phyloP scores from a whole-genome alignment of 1,140 invertebrate genomes.

The Dufourea novaeangliae region DNA sequence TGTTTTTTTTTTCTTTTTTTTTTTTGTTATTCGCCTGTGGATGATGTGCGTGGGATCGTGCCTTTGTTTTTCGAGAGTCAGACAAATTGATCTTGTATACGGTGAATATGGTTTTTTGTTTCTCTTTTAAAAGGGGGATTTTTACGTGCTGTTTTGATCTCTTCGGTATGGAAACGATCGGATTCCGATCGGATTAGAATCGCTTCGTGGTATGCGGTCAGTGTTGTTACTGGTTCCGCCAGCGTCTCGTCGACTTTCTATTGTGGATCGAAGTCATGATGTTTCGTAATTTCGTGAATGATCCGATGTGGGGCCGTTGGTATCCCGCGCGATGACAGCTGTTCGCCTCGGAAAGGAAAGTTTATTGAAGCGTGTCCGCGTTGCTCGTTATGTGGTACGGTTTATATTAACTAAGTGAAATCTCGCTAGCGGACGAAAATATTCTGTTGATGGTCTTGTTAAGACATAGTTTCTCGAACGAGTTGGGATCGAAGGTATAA shows the following conservation, averaged over 20 bases:
- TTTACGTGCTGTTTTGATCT: neutral
- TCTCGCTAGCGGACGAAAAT: too few species aligned
- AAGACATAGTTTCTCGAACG: neutral
- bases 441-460: too few species aligned
- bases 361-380: neutral
- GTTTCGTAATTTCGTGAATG: constrained; percentile 47
- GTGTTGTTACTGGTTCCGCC: constrained; percentile 1
- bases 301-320: constrained; percentile 27
- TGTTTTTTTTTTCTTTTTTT: too few species aligned
- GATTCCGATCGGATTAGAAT: neutral
- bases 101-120: neutral
- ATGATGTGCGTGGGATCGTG: neutral
- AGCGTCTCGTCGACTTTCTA: constrained; percentile 42
- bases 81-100: too few species aligned
- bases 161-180: too few species aligned
- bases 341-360: constrained; percentile 5
- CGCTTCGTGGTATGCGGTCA: neutral
- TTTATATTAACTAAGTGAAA: too few species aligned
- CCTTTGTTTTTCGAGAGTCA: neutral
- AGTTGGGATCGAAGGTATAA: neutral
- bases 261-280: constrained; percentile 34
- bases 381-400: neutral
- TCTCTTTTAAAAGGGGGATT: neutral
- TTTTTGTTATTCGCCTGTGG: neutral
- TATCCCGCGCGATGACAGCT: constrained; percentile 33